phyloP scores from a whole-genome alignment of 2,797 vertebrate genomes.

The Myotis myotis region DNA sequence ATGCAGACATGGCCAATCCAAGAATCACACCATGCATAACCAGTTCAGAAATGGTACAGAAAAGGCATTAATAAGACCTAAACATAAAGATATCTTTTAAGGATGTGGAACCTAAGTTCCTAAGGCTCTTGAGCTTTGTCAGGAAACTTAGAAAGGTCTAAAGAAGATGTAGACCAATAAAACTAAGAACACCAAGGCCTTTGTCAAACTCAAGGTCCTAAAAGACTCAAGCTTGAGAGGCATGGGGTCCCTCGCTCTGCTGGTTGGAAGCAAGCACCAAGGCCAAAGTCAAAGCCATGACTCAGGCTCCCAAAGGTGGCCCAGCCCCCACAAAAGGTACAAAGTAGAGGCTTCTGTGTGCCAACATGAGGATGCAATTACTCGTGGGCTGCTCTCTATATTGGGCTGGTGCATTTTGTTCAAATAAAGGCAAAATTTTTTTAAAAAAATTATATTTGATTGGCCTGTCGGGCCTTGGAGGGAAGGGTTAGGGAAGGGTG shows the following conservation, averaged over 20 bases:
- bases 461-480: too few species aligned
- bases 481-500: too few species aligned
- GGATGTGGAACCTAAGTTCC: not conserved
- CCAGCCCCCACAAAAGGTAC: not conserved
- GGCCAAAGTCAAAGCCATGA: not conserved
- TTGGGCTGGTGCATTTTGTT: not conserved
- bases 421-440: constrained; percentile 36
- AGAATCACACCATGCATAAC: not conserved
- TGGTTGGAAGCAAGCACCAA: not conserved
- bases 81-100: not conserved
- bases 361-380: not conserved
- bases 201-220: not conserved
- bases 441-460: too few species aligned
- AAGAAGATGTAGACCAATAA: not conserved
- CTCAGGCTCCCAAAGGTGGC: not conserved
- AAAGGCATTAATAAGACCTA: not conserved
- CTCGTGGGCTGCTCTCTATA: not conserved
- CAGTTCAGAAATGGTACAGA: not conserved
- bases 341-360: not conserved
- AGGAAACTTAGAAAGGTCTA: constrained; percentile 20
- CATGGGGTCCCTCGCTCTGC: not conserved
- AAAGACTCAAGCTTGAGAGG: not conserved
- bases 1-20: not conserved
- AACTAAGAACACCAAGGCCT: not conserved
- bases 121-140: not conserved